phyloP scores from a whole-genome alignment of 2,113 vertebrate genomes.

The Megaleporinus macrocephalus region DNA sequence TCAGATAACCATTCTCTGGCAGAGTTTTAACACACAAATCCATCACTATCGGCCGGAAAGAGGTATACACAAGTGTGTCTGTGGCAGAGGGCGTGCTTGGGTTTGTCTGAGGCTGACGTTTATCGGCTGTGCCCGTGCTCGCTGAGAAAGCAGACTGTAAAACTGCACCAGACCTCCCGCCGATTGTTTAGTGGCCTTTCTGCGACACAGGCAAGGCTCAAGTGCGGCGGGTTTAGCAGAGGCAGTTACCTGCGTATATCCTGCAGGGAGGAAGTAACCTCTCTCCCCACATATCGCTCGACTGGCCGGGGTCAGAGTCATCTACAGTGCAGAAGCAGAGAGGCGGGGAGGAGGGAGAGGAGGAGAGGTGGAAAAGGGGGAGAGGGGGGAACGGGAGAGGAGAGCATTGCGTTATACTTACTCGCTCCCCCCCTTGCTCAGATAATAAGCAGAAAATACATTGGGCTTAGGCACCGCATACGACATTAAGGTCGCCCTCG shows the following conservation, averaged over 20 bases:
- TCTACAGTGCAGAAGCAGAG: slow-evolving; percentile 87
- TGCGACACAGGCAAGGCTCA: slow-evolving; percentile 5
- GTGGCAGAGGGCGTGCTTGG: not conserved
- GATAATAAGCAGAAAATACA: slow-evolving; percentile 45
- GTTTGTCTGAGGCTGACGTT: slow-evolving; percentile 3
- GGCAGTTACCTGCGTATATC: slow-evolving; percentile 89
- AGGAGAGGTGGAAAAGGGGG: slow-evolving; percentile 58
- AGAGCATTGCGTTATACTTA: slow-evolving; percentile 75
- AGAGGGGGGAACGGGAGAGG: slow-evolving; percentile 63
- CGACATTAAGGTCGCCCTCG: not conserved
- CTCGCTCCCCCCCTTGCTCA: slow-evolving; percentile 62
- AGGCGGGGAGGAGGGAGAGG: slow-evolving; percentile 67
- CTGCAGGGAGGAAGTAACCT: slow-evolving; percentile 90
- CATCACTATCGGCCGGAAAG: not conserved
- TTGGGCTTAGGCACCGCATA: slow-evolving; percentile 37
- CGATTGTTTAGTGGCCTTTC: not conserved
- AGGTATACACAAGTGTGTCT: not conserved
- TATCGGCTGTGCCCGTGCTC: slow-evolving; percentile 21
- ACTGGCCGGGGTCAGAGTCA: slow-evolving; percentile 89
- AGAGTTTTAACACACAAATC: not conserved
- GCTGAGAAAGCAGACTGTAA: slow-evolving; percentile 15
- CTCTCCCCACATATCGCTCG: slow-evolving; percentile 85
- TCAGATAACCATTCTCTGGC: not conserved
- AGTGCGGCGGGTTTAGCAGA: slow-evolving; percentile 52
- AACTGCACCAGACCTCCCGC: not conserved